Evolutionary conservation across 2,888 invertebrate species (phyloP).

Genomic region (Napeogenes inachia): DNA sequence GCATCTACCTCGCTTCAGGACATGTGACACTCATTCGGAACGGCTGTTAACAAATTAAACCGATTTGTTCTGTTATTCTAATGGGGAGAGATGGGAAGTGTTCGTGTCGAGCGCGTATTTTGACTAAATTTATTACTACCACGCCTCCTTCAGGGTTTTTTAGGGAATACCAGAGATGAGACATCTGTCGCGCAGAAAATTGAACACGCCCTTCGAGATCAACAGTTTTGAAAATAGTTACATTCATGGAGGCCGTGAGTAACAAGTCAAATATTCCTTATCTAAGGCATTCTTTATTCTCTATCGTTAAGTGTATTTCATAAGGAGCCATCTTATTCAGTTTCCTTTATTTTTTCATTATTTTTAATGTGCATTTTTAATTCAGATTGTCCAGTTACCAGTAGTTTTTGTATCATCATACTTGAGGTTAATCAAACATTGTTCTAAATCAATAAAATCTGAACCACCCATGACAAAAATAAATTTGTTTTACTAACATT

Average conservation of each 20-base stretch:
- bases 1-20: conserved; percentile 52
- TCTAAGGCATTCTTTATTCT: too few species aligned
- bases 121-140: conserved; percentile 77
- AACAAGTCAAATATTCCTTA: too few species aligned
- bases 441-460: too few species aligned
- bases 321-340: too few species aligned
- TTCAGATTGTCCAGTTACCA: too few species aligned
- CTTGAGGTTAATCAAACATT: too few species aligned
- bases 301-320: too few species aligned
- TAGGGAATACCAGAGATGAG: conserved; percentile 58
- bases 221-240: conserved; percentile 52
- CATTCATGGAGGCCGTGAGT: conserved; percentile 27
- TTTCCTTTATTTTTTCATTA: too few species aligned
- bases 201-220: conserved; percentile 57
- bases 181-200: conserved; percentile 68
- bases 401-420: too few species aligned
- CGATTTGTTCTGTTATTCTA: conserved; percentile 77
- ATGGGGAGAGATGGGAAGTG: conserved; percentile 73
- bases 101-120: conserved; percentile 69
- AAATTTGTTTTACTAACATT: conserved; percentile 3
- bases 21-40: conserved; percentile 72
- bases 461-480: conserved; percentile 10
- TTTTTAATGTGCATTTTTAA: too few species aligned
- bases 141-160: conserved; percentile 67
- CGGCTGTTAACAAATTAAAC: conserved; percentile 76